These are phyloP conservation scores for Bombus terrestris DNA, from an alignment of 1,140 invertebrate genomes.

Conservation along the genomic window DNA sequence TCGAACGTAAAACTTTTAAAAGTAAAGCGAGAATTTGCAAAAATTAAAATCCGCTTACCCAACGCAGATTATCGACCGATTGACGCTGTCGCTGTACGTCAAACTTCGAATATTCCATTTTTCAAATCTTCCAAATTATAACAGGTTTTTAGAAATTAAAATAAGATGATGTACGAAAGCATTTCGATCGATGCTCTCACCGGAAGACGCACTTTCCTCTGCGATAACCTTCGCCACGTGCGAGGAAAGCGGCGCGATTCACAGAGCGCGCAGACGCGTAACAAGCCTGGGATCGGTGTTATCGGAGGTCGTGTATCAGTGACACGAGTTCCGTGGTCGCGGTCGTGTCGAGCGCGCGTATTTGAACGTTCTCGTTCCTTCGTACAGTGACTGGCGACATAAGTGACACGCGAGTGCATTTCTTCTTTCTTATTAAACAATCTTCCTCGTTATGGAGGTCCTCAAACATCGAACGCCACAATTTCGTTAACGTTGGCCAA, in stretches of 20 bases:
- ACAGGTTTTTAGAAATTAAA: too few relatives aligned
- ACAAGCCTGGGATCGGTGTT: conserved; percentile 55
- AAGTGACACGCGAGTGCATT: not conserved
- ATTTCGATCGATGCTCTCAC: conserved; percentile 19
- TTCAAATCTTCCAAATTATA: too few relatives aligned
- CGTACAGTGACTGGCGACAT: not conserved
- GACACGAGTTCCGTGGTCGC: conserved; percentile 67
- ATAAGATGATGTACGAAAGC: too few relatives aligned
- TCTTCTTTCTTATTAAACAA: not conserved
- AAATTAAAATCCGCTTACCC: not conserved
- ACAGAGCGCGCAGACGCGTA: conserved; percentile 56
- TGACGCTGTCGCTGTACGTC: not conserved
- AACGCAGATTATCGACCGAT: conserved; percentile 3
- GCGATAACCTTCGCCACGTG: conserved; percentile 44
- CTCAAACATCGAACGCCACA: not conserved
- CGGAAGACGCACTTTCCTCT: conserved; percentile 35
- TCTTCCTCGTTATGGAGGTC: not conserved
- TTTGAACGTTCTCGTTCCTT: not conserved
- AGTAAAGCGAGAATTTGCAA: not conserved
- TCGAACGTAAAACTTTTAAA: not conserved
- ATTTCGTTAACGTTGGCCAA: not conserved
- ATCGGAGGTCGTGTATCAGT: conserved; percentile 74
- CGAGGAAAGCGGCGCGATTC: conserved; percentile 18
- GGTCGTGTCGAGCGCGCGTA: conserved; percentile 26
- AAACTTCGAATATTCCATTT: too few relatives aligned